Conservation (phyloP, 2,113 vertebrate species). For the Melanerpes formicivorus region DNA sequence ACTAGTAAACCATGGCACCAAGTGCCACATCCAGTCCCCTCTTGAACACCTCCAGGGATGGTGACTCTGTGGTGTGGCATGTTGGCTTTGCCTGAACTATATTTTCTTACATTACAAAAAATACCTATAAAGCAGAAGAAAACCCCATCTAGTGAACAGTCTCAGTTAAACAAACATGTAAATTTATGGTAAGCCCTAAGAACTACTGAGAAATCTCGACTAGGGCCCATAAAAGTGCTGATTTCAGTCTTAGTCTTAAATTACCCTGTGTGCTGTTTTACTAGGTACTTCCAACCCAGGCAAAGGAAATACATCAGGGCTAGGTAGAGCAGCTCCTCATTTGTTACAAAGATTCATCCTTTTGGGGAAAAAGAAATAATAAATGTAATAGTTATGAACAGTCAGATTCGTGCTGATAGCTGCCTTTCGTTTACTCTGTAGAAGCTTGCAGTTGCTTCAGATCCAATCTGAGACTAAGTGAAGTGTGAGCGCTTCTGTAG, state of each 20-base stretch:
- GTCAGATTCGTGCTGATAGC: neutral
- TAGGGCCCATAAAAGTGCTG: constrained; percentile 31
- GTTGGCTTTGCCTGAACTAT: neutral
- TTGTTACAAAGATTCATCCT: neutral
- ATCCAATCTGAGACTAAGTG: neutral
- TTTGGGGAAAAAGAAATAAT: neutral
- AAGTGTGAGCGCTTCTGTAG: neutral
- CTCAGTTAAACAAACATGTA: neutral
- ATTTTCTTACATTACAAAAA: neutral
- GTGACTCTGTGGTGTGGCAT: neutral
- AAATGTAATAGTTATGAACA: neutral
- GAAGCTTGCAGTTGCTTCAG: neutral
- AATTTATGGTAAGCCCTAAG: neutral
- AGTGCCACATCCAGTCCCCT: too few species aligned
- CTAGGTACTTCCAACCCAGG: neutral
- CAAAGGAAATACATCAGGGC: constrained; percentile 7
- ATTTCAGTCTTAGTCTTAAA: constrained; percentile 33
- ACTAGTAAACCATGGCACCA: too few species aligned
- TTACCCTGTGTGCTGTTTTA: constrained; percentile 11
- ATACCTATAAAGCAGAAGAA: neutral
- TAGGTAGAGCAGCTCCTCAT: neutral
- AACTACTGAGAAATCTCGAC: constrained; percentile 12
- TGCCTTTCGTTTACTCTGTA: neutral
- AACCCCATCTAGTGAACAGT: neutral
- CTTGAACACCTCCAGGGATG: too few species aligned